phyloP scores from a whole-genome alignment of 30 jellyfish, hydroid and myxozoan species.

The Turritopsis rubra region DNA sequence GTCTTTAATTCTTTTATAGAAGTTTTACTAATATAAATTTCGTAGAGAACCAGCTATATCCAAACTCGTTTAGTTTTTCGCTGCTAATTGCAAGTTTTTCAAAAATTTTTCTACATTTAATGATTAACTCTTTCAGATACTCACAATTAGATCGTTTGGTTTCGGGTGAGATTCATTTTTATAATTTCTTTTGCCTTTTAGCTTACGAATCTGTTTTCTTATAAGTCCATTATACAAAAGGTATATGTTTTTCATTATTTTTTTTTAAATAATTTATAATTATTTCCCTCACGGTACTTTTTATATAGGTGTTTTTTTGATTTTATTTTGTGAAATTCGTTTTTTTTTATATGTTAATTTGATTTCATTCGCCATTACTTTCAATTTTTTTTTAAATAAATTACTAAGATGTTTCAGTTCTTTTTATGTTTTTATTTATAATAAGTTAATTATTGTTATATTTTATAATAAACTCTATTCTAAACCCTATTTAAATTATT shows the following conservation, averaged over 20 bases:
- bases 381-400: background rate
- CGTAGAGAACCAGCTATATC: conserved; percentile 56
- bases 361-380: conserved; percentile 16
- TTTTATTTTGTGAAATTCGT: background rate
- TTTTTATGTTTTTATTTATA: background rate
- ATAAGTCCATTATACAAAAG: conserved; percentile 51
- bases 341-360: background rate
- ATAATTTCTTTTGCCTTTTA: conserved; percentile 9
- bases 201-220: conserved; percentile 14
- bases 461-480: background rate
- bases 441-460: background rate
- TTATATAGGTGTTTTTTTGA: conserved; percentile 38
- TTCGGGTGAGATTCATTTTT: conserved; percentile 35
- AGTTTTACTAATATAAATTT: conserved; percentile 26
- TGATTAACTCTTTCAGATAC: conserved; percentile 28
- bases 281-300: conserved; percentile 54
- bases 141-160: conserved; percentile 40
- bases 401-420: conserved; percentile 13
- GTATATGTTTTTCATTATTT: conserved; percentile 34
- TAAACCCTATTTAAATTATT: background rate
- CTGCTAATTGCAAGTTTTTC: conserved; percentile 29
- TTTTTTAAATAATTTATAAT: conserved; percentile 40
- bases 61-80: conserved; percentile 49
- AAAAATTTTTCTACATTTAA: conserved; percentile 34
- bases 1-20: background rate